Evolutionary conservation across 1,140 invertebrate species (phyloP).

Genomic region (Halyomorpha halys): DNA sequence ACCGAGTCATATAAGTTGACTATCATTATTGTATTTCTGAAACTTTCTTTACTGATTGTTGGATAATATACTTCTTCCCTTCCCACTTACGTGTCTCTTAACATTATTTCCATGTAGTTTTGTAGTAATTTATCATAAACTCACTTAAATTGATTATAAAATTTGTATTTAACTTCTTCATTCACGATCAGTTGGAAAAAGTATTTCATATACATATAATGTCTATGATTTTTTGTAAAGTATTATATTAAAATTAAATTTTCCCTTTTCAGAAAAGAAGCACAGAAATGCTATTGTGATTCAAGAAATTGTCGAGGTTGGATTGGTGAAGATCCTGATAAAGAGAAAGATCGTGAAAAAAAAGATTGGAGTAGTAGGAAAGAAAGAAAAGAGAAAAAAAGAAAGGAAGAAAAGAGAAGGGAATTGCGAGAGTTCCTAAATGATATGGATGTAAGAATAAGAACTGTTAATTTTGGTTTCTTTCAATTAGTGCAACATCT

Average conservation of each 20-base stretch:
- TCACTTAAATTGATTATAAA: too few relatives aligned
- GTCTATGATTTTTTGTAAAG: too few relatives aligned
- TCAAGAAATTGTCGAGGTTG: constrained; percentile 78
- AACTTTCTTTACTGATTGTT: too few relatives aligned
- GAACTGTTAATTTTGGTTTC: neutral
- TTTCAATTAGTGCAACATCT: neutral
- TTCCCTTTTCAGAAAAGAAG: constrained; percentile 58
- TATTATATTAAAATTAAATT: neutral
- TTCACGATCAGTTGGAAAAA: too few relatives aligned
- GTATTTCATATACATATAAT: too few relatives aligned
- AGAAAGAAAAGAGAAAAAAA: constrained; percentile 25
- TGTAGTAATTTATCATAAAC: too few relatives aligned
- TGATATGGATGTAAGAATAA: constrained; percentile 53
- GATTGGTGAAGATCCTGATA: constrained; percentile 76
- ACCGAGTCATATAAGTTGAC: too few relatives aligned
- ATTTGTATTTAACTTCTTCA: too few relatives aligned
- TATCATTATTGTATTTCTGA: too few relatives aligned
- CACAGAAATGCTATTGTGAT: constrained; percentile 89
- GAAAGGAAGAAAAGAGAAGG: constrained; percentile 30
- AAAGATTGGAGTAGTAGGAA: constrained; percentile 31
- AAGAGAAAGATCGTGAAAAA: constrained; percentile 38
- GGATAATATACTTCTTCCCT: too few relatives aligned
- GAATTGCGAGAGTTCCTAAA: constrained; percentile 35
- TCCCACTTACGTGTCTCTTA: too few relatives aligned
- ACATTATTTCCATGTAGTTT: too few relatives aligned